A percentile compares a stretch with the other conserved stretches of the same genome.
phyloP scores from a whole-genome alignment of 2,888 invertebrate genomes.

The Drosophila recens region DNA sequence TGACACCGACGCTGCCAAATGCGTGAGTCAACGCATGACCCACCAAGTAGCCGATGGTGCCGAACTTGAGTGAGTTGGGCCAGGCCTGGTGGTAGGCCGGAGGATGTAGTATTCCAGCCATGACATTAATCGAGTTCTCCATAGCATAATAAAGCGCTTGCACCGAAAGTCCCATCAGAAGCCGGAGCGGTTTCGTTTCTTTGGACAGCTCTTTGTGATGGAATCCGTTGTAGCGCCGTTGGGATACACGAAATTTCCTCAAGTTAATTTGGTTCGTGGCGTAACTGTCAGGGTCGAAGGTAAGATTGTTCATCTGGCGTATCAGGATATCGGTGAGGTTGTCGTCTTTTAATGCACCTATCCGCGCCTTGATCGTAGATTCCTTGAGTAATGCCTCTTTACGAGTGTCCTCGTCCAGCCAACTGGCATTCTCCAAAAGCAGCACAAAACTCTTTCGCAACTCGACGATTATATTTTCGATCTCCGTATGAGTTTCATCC shows the following conservation, averaged over 20 bases:
- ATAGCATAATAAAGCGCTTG: too few species aligned
- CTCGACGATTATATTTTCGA: slow-evolving; percentile 70
- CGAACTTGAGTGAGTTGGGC: slow-evolving; percentile 82
- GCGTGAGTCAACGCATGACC: slow-evolving; percentile 84
- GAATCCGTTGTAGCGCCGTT: slow-evolving; percentile 43
- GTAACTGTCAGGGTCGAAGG: slow-evolving; percentile 61
- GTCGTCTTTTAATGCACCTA: too few species aligned
- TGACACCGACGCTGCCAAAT: slow-evolving; percentile 77
- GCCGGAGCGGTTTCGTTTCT: slow-evolving; percentile 72
- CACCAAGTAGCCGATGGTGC: slow-evolving; percentile 80
- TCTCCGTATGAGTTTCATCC: slow-evolving; percentile 63
- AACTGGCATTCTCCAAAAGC: too few species aligned
- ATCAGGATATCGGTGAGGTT: slow-evolving; percentile 66
- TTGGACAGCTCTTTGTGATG: slow-evolving; percentile 42
- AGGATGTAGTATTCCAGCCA: slow-evolving; percentile 68
- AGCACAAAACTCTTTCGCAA: too few species aligned
- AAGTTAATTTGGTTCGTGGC: slow-evolving; percentile 70
- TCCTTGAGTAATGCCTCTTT: too few species aligned
- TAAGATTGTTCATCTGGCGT: slow-evolving; percentile 62
- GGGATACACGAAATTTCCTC: slow-evolving; percentile 55
- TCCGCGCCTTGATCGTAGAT: too few species aligned
- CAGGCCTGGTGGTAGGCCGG: slow-evolving; percentile 79
- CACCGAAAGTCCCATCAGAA: too few species aligned
- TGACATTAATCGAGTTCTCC: too few species aligned
- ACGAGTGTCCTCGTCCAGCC: too few species aligned